phyloP scores from a whole-genome alignment of 2,113 vertebrate genomes.

The Nipponia nippon region DNA sequence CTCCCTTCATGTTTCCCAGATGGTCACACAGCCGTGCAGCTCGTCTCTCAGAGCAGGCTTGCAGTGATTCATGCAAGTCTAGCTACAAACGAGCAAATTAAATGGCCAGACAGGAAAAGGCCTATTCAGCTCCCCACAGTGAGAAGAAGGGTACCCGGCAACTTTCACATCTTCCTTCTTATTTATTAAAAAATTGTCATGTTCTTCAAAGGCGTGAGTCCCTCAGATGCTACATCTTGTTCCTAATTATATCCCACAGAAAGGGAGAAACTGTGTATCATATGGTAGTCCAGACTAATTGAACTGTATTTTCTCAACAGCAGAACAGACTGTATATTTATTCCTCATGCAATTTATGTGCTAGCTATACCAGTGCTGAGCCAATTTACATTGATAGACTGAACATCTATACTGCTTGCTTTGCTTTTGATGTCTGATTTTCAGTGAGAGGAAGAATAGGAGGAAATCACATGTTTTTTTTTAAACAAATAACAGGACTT shows the following conservation, averaged over 20 bases:
- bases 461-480: not conserved
- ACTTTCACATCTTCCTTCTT: not conserved
- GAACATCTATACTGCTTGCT: not conserved
- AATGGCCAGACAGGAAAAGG: not conserved
- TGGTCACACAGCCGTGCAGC: not conserved
- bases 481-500: not conserved
- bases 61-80: not conserved
- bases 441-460: not conserved
- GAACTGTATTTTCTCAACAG: not conserved
- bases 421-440: not conserved
- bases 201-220: conserved; percentile 2
- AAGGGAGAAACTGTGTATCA: not conserved
- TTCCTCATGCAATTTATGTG: not conserved
- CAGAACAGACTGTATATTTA: not conserved
- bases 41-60: not conserved
- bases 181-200: not conserved
- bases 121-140: not conserved
- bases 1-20: not conserved
- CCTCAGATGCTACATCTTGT: not conserved
- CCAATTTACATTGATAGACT: not conserved
- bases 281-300: not conserved
- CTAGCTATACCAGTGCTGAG: not conserved
- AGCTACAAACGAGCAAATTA: not conserved
- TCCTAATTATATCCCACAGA: not conserved
- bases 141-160: not conserved